Percentiles rank a stretch among this genome's conserved stretches.
Evolutionary conservation across 2,797 vertebrate genomes (phyloP).

Genomic region (Pelochelys cantorii): DNA sequence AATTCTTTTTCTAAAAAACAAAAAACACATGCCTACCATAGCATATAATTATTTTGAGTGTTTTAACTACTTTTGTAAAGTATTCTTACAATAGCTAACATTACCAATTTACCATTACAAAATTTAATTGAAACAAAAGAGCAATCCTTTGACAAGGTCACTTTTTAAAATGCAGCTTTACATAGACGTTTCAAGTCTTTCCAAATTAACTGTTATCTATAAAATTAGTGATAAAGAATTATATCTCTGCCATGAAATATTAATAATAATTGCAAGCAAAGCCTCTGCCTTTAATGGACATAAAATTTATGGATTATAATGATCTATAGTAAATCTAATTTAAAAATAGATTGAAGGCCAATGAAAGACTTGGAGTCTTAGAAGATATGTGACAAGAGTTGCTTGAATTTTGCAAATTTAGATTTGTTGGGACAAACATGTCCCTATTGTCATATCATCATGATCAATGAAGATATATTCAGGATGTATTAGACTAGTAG

Average conservation of each 20-base stretch:
- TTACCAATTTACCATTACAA: slow-evolving; percentile 77
- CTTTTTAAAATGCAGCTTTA: slow-evolving; percentile 73
- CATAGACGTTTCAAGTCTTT: slow-evolving; percentile 74
- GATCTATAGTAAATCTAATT: slow-evolving; percentile 45
- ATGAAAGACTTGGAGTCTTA: slow-evolving; percentile 13
- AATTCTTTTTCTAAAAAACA: slow-evolving; percentile 62
- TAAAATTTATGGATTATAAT: slow-evolving; percentile 72
- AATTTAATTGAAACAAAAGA: slow-evolving; percentile 81
- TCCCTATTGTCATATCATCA: not conserved
- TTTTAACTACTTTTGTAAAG: slow-evolving; percentile 78
- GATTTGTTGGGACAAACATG: not conserved
- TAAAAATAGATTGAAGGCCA: not conserved
- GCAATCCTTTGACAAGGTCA: slow-evolving; percentile 80
- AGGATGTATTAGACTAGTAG: not conserved
- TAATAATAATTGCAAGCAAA: slow-evolving; percentile 74
- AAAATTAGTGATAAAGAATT: slow-evolving; percentile 80
- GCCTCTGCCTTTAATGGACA: slow-evolving; percentile 70
- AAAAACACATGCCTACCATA: slow-evolving; percentile 37
- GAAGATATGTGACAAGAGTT: not conserved
- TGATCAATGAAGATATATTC: not conserved
- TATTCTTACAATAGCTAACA: slow-evolving; percentile 80
- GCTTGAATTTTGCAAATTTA: slow-evolving; percentile 13
- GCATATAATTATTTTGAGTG: slow-evolving; percentile 69
- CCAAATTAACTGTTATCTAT: slow-evolving; percentile 77
- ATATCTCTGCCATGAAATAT: slow-evolving; percentile 72